A percentile compares a stretch with the other conserved stretches of the same genome.
phyloP scores from a whole-genome alignment of 2,797 vertebrate species.

The Thunnus albacares region DNA sequence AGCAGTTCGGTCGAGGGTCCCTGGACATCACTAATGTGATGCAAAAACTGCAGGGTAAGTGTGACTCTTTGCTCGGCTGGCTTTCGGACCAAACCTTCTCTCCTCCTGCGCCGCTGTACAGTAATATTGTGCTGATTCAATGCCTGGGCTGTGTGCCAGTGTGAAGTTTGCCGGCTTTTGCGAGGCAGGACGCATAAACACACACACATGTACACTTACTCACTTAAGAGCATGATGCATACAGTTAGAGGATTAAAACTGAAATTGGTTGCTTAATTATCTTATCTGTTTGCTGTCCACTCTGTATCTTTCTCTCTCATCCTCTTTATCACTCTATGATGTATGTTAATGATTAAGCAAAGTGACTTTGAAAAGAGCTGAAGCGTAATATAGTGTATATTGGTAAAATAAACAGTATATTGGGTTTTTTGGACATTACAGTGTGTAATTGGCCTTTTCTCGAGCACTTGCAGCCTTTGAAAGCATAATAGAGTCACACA shows the following conservation, averaged over 20 bases:
- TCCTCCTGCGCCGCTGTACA: constrained; percentile 60
- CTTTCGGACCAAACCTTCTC: constrained; percentile 28
- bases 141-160: constrained; percentile 63
- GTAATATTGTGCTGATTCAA: constrained; percentile 82
- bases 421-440: neutral
- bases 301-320: neutral
- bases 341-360: neutral
- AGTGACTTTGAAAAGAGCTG: neutral
- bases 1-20: constrained; percentile 78
- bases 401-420: too few species aligned
- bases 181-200: constrained; percentile 43
- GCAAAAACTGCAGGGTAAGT: constrained; percentile 96
- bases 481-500: constrained; percentile 9
- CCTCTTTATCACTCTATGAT: too few species aligned
- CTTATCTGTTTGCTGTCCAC: neutral
- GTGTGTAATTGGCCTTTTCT: neutral
- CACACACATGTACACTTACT: constrained; percentile 22
- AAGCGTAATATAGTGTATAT: neutral
- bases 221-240: neutral
- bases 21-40: constrained; percentile 95
- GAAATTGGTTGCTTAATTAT: neutral
- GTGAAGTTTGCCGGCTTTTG: constrained; percentile 70
- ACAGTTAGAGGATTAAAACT: constrained; percentile 1
- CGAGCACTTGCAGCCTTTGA: neutral
- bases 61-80: constrained; percentile 49